Evolutionary conservation across 2,113 vertebrate genomes (phyloP).

Genomic region (Neoarius graeffei): DNA sequence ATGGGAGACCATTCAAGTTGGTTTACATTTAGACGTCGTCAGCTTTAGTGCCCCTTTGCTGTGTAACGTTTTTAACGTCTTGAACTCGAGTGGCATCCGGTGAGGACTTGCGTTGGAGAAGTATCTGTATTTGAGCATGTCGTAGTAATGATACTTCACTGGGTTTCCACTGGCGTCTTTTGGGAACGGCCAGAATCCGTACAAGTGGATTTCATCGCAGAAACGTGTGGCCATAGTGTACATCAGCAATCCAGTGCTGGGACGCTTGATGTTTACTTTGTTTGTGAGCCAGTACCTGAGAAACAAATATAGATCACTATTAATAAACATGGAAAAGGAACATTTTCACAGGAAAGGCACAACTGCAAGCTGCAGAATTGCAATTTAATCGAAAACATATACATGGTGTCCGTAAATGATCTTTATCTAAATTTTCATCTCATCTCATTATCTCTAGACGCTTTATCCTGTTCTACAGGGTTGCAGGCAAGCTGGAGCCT

Average conservation of each 20-base stretch:
- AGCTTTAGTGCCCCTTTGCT: conserved; percentile 85
- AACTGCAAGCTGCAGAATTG: not conserved
- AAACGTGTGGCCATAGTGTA: conserved; percentile 87
- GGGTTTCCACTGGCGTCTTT: conserved; percentile 81
- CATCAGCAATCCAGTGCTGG: conserved; percentile 88
- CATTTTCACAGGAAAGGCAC: not conserved
- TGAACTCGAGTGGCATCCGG: conserved; percentile 88
- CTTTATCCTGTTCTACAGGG: too few species aligned
- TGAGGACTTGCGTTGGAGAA: conserved; percentile 86
- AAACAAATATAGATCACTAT: conserved; percentile 53
- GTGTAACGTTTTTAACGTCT: conserved; percentile 80
- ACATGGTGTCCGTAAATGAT: not conserved
- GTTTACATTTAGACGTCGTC: conserved; percentile 80
- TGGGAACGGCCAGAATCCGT: conserved; percentile 90
- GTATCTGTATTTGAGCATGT: conserved; percentile 85
- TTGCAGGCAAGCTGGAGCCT: too few species aligned
- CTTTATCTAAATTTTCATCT: not conserved
- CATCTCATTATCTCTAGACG: too few species aligned
- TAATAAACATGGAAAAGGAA: not conserved
- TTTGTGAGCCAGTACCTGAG: conserved; percentile 87
- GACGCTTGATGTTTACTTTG: conserved; percentile 87
- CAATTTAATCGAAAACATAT: not conserved
- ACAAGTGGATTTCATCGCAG: conserved; percentile 88
- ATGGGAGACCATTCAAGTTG: conserved; percentile 68
- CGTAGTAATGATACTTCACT: conserved; percentile 90